Percentiles rank a stretch among this genome's conserved stretches.
These are phyloP conservation scores for Cydia fagiglandana DNA, from an alignment of 1,140 invertebrate species.

Conservation along the genomic window DNA sequence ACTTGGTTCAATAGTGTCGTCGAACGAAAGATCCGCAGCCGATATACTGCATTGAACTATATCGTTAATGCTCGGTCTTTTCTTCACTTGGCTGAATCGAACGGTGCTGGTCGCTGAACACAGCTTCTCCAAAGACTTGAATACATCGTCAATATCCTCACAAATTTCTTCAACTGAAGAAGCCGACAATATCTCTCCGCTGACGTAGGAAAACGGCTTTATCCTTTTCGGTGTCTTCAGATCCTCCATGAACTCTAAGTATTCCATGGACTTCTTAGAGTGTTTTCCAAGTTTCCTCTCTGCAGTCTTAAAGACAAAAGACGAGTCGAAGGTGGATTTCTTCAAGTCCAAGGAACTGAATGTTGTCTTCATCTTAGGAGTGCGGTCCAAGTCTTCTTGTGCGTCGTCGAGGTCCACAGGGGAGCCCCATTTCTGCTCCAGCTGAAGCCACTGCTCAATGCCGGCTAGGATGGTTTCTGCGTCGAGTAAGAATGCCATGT, in stretches of 20 bases:
- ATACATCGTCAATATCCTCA: conserved; percentile 63
- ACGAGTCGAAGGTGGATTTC: conserved; percentile 6
- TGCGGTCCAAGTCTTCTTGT: conserved; percentile 47
- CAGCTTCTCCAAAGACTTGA: conserved; percentile 66
- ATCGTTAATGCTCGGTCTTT: conserved; percentile 45
- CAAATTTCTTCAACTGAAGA: conserved; percentile 66
- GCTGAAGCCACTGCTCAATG: conserved; percentile 62
- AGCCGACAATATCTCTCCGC: conserved; percentile 61
- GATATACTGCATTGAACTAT: conserved; percentile 64
- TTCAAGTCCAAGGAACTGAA: neutral
- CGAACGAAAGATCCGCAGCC: conserved; percentile 56
- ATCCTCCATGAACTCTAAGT: conserved; percentile 2
- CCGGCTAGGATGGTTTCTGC: conserved; percentile 56
- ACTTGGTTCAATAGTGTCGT: conserved; percentile 50
- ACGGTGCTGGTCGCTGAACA: conserved; percentile 54
- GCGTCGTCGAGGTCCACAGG: conserved; percentile 63
- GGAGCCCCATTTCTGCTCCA: conserved; percentile 64
- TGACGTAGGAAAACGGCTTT: conserved; percentile 53
- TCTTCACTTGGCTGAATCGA: conserved; percentile 39
- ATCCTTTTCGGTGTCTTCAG: neutral
- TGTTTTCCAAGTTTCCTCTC: neutral
- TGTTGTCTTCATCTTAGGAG: neutral
- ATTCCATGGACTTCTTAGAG: neutral
- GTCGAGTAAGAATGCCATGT: conserved; percentile 49
- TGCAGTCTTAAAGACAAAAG: neutral